phyloP scores from a whole-genome alignment of 2,888 invertebrate species.

The Xanthorhoe spadicearia region DNA sequence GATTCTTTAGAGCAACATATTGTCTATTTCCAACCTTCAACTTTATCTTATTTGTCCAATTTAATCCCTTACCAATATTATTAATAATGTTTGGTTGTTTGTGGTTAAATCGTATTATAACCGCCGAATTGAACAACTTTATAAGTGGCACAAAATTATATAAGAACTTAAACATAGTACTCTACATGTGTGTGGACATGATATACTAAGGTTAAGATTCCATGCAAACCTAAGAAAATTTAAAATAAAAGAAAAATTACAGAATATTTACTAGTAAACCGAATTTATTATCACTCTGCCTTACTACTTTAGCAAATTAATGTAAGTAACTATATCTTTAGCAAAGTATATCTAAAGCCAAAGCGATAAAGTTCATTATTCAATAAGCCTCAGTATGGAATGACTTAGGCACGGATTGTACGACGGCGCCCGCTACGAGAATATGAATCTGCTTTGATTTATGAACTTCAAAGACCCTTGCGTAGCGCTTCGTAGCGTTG shows the following conservation, averaged over 20 bases:
- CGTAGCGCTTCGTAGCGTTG: background rate
- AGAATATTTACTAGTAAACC: background rate
- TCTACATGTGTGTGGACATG: no score
- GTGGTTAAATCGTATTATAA: no score
- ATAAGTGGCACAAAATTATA: no score
- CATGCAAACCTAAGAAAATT: background rate
- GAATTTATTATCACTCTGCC: background rate
- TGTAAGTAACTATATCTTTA: background rate
- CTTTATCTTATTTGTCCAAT: no score
- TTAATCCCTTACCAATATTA: no score
- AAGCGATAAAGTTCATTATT: background rate
- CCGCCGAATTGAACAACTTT: no score
- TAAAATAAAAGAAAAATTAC: background rate
- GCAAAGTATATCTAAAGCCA: background rate
- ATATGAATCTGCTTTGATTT: conserved; percentile 81
- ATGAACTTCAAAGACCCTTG: conserved; percentile 80
- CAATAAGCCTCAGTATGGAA: background rate
- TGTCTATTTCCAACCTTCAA: no score
- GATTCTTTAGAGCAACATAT: no score
- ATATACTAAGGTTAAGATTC: no score
- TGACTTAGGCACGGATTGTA: background rate
- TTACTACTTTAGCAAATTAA: background rate
- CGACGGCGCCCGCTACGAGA: conserved; percentile 52
- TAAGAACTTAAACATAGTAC: no score
- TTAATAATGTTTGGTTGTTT: no score